Conservation (phyloP, 2,113 vertebrate species). For the Cygnus buccinator region DNA sequence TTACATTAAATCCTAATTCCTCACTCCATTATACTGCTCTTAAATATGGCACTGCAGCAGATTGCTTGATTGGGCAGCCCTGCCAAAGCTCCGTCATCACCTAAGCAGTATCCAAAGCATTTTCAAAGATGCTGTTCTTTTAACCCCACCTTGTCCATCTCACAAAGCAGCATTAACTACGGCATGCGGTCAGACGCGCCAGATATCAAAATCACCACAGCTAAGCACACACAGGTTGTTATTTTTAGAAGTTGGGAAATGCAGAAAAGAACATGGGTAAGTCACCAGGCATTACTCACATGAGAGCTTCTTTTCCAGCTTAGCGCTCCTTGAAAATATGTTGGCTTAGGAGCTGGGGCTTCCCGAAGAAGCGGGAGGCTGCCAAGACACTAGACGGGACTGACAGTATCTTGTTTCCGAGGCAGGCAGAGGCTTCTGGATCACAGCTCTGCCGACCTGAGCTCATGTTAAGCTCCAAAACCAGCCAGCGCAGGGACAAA, state of each 20-base stretch:
- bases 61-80: neutral
- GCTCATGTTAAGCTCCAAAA: neutral
- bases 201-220: neutral
- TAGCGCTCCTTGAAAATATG: neutral
- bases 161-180: neutral
- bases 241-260: neutral
- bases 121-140: conserved; percentile 26
- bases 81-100: conserved; percentile 39
- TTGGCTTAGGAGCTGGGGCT: neutral
- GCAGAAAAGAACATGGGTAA: neutral
- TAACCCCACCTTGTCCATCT: neutral
- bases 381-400: neutral
- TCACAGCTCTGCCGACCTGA: neutral
- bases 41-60: conserved; percentile 34
- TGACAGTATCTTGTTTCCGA: neutral
- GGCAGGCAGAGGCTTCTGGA: neutral
- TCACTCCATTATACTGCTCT: neutral
- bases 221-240: neutral
- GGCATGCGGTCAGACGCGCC: neutral
- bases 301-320: neutral
- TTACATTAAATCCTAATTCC: conserved; percentile 41
- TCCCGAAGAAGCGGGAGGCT: neutral
- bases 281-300: neutral
- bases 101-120: conserved; percentile 9
- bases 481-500: neutral